Conservation (phyloP, 2,797 vertebrate species). For the Tragelaphus eurycerus region DNA sequence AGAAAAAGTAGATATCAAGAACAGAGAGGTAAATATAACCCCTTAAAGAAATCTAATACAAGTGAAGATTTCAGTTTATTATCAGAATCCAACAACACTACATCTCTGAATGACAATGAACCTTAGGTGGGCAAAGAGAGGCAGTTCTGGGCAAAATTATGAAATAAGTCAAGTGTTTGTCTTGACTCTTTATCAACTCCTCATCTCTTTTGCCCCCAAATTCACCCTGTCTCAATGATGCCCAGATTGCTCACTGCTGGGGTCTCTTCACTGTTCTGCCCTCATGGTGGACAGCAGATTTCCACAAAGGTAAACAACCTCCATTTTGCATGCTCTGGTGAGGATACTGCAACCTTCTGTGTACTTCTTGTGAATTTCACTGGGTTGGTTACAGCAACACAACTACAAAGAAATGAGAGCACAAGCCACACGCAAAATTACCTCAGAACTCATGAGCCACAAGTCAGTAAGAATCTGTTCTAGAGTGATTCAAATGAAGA, state of each 20-base stretch:
- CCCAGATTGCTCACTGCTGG: neutral
- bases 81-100: too few species aligned
- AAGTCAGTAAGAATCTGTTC: neutral
- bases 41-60: neutral
- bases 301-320: neutral
- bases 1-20: slow-evolving; percentile 52
- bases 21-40: slow-evolving; percentile 48
- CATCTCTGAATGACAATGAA: neutral
- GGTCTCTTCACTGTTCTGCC: neutral
- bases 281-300: neutral
- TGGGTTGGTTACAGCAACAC: neutral
- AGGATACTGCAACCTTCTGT: neutral
- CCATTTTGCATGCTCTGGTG: neutral
- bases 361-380: neutral
- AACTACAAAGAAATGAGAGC: neutral
- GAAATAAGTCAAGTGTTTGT: neutral
- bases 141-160: neutral
- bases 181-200: neutral
- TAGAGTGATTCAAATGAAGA: neutral
- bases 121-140: neutral
- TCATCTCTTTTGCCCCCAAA: neutral
- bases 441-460: neutral
- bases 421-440: neutral
- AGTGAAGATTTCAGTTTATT: neutral
- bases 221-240: neutral